Base-by-base conservation (phyloP, 2,888 invertebrate genomes). In the Choristoneura rosaceana region DNA sequence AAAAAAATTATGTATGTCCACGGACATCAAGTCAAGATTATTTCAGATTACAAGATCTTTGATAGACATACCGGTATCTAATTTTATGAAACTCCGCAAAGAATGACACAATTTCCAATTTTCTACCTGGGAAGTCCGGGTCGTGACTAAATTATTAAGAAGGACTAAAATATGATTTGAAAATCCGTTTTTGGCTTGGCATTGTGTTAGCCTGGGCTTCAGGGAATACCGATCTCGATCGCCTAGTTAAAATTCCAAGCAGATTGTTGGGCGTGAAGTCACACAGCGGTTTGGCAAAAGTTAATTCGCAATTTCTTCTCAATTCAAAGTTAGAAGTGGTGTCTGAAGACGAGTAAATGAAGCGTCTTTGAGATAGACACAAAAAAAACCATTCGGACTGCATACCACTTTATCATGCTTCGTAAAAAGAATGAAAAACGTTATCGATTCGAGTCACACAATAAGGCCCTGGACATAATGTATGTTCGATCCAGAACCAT, bases 81-180 rank as follows among this genome's bases (percentile, higher is more conserved):
- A 91, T 84, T 82, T 87, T 80, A 81, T 81, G 82, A 78, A 87
- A 85, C 85, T 86, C 80, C 75, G 81, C 81, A 81, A 86, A 87
- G 86, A 89, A 90, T 89, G 87, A 87, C 89, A 90, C 91, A 92
- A 92, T 92, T 91, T 89, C 90, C 93, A 93, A 93, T 93, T 93
- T 92, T 91, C 91, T 89, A 93, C 92, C 92, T 90, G 90, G 86
- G 84, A 87, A 88, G 85, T 83, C 82, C 84, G 77, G 83, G 79
- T 86, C 92, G 93, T 94, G 93, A 93, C 92, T 87, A 90, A 91
- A 92, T 91, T 93, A 92, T 90, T 88, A 91, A 93, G 81, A 78
- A 81, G 79, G 81, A 82, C 86, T 89, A 87, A 91, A 92, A 90
- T 92, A 92, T 91, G 91, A 91, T 84, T 87, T 84, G 87, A 90